Evolutionary conservation across 2,797 vertebrate species (phyloP), one percentile per base, ranked within the genome.

Genomic region (Phalanger gymnotis): DNA sequence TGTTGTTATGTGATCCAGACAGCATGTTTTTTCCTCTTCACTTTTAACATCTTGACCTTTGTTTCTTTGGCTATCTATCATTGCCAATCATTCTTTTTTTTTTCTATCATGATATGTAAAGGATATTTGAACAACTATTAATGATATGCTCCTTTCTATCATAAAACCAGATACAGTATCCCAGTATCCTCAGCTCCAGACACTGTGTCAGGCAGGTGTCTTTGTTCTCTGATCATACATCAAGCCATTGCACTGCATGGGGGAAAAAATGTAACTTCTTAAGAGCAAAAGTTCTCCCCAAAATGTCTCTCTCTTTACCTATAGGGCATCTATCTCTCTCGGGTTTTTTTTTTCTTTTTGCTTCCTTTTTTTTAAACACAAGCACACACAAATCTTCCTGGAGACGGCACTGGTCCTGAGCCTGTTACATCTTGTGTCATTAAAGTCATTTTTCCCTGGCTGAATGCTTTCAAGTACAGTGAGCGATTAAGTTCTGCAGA

Each of bases 401-500:
- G 95, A 96, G 95, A 93, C 93, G 96, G 91, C 56, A 92, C 56
- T 95, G 92, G 73, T 97, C 92, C 95, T 93, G 91, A 95, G 93
- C 53, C 94, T 25, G 0, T 96, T 94, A 91, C 1, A 54, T 81
- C 96, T 92, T 93, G 94, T 95, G 91, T 61, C 89, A 93, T 97
- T 96, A 51, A 97, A 97, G 91, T 96, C 94, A 97, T 97, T 98
- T 96, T 95, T 97, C 93, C 96, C 94, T 97, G 98, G 95, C 92
- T 96, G 95, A 98, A 94, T n/a, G 87, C 58, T 96, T 97, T 97
- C n/a, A 0, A 47, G 92, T 94, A 51, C 9, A 98, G 92, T 94
- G 92, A 97, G 96, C 0, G 30, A 98, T 97, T 97, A 96, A 95
- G 93, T 98, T 98, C 98, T 96, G 94, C 96, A 91, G 54, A 92